Evolutionary conservation across 1,140 invertebrate species (phyloP).

Genomic region (Orussus abietinus): DNA sequence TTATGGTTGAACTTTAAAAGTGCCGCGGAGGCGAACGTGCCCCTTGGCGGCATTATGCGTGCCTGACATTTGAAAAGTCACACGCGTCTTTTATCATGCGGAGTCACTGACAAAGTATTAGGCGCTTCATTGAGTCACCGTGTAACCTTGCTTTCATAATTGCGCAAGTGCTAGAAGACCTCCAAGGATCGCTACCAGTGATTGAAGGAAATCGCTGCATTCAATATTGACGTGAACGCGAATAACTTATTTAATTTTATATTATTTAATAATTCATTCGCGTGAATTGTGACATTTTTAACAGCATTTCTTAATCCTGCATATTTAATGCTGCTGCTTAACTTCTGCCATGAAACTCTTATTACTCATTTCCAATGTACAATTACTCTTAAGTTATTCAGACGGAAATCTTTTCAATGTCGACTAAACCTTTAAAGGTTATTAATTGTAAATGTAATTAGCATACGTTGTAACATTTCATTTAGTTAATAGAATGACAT

Average conservation of each 20-base stretch:
- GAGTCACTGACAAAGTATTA: constrained; percentile 20
- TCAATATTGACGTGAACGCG: neutral
- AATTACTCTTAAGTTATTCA: too few relatives aligned
- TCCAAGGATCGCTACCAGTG: neutral
- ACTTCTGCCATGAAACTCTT: constrained; percentile 6
- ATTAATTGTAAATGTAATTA: too few relatives aligned
- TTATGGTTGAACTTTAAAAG: too few relatives aligned
- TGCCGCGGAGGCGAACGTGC: too few relatives aligned
- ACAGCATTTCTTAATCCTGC: too few relatives aligned
- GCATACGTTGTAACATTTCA: too few relatives aligned
- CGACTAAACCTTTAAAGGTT: too few relatives aligned
- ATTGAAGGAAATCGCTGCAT: neutral
- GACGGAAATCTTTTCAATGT: too few relatives aligned
- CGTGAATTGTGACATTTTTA: neutral
- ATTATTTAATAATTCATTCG: neutral
- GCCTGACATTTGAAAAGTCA: constrained; percentile 1
- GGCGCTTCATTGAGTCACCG: constrained; percentile 20
- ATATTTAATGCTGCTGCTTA: neutral
- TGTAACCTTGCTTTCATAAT: constrained; percentile 19
- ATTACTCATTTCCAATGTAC: too few relatives aligned
- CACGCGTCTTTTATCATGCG: neutral
- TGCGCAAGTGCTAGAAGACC: constrained; percentile 8
- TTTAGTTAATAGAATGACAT: too few relatives aligned
- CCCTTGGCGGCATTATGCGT: too few relatives aligned
- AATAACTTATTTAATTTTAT: neutral